These are phyloP conservation scores for Erebia aethiops DNA, from an alignment of 2,888 invertebrate genomes.

Conservation along the genomic window DNA sequence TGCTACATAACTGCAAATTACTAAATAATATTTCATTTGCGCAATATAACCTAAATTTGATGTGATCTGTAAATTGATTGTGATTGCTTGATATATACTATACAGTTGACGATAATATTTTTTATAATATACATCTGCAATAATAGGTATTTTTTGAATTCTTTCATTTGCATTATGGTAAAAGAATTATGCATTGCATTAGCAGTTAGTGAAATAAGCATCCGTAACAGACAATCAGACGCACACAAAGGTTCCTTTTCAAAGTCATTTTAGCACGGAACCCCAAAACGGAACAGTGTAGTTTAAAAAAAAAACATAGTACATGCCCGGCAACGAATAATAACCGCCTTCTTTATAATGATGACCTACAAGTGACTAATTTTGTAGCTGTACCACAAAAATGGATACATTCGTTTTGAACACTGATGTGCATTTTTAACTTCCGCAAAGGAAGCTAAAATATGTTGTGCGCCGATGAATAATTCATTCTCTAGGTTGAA, in stretches of 20 bases:
- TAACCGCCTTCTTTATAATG: background rate
- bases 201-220: no score
- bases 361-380: background rate
- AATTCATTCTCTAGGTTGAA: background rate
- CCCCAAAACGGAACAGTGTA: background rate
- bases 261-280: no score
- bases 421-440: background rate
- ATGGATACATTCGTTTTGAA: constrained; percentile 8
- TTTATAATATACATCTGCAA: no score
- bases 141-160: no score
- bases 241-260: no score
- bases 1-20: constrained; percentile 4
- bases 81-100: no score
- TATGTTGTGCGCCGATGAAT: background rate
- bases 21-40: constrained; percentile 17
- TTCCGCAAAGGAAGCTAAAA: constrained; percentile 4
- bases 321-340: background rate
- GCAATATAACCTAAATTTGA: constrained; percentile 12
- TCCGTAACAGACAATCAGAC: no score
- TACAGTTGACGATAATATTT: no score
- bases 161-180: no score
- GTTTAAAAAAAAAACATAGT: background rate
- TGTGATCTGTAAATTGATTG: no score
- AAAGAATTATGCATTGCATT: no score
- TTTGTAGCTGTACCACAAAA: constrained; percentile 1